A percentile compares a stretch with the other conserved stretches of the same genome.
Conservation (phyloP, 2,888 invertebrate genomes). For the Tetranychus truncatus region DNA sequence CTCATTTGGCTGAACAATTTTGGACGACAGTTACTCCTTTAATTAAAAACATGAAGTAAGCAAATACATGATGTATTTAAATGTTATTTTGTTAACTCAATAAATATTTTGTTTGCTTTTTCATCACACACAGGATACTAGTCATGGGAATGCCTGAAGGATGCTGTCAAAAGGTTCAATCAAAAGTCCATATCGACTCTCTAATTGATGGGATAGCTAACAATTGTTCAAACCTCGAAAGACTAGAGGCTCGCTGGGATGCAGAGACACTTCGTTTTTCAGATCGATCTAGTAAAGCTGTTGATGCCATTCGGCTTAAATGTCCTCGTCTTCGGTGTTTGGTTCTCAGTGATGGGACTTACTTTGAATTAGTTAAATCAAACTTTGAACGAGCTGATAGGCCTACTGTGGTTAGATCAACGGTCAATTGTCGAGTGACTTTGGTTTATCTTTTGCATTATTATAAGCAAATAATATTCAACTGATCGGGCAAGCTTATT, state of each 20-base stretch:
- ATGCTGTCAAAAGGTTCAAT: slow-evolving; percentile 78
- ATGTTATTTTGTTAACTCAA: neutral
- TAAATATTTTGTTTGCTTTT: neutral
- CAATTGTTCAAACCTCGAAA: slow-evolving; percentile 66
- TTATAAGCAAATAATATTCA: slow-evolving; percentile 60
- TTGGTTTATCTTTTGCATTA: slow-evolving; percentile 76
- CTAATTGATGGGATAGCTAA: slow-evolving; percentile 91
- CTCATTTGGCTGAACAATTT: slow-evolving; percentile 90
- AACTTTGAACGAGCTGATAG: slow-evolving; percentile 97
- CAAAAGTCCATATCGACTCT: slow-evolving; percentile 63
- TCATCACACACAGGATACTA: slow-evolving; percentile 51
- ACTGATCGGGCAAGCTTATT: slow-evolving; percentile 8
- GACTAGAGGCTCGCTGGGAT: slow-evolving; percentile 92
- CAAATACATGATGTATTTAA: slow-evolving; percentile 12
- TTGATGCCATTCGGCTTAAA: slow-evolving; percentile 77
- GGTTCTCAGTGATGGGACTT: slow-evolving; percentile 89
- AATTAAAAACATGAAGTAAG: slow-evolving; percentile 70
- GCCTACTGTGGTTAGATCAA: slow-evolving; percentile 82
- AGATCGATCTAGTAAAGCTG: slow-evolving; percentile 84
- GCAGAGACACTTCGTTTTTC: slow-evolving; percentile 94
- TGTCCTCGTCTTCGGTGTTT: slow-evolving; percentile 79
- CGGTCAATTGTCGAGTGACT: slow-evolving; percentile 84
- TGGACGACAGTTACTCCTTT: slow-evolving; percentile 89
- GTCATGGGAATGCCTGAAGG: slow-evolving; percentile 94
- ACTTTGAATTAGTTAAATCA: slow-evolving; percentile 91